Evolutionary conservation across 2,888 invertebrate genomes (phyloP).

Genomic region (Himalopsyche kuldschensis): DNA sequence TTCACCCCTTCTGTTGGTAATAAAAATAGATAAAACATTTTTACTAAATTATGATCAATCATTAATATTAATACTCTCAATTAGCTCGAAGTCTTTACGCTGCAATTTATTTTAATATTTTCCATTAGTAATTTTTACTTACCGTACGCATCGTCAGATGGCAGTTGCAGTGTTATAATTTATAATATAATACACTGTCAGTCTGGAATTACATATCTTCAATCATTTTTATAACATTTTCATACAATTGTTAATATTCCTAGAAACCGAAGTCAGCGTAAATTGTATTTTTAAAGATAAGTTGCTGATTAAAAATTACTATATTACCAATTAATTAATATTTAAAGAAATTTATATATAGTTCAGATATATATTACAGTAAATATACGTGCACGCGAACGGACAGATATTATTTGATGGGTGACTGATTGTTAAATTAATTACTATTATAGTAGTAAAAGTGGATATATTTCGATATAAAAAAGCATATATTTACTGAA

Average conservation of each 20-base stretch:
- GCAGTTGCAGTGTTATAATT: neutral
- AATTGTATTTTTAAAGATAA: neutral
- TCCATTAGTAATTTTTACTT: too few species aligned
- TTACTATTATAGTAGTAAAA: neutral
- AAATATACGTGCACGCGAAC: neutral
- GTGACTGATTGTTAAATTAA: constrained; percentile 32
- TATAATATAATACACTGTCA: neutral
- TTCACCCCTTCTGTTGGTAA: too few species aligned
- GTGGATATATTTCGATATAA: neutral
- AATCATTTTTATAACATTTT: constrained; percentile 3
- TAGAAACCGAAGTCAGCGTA: neutral
- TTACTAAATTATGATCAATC: too few species aligned
- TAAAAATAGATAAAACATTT: too few species aligned
- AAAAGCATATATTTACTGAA: neutral
- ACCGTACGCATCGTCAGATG: neutral
- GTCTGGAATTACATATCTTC: constrained; percentile 11
- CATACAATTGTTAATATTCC: neutral
- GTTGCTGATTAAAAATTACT: neutral
- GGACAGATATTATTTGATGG: constrained; percentile 27
- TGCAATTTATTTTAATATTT: too few species aligned
- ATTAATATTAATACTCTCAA: too few species aligned
- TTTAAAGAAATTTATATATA: neutral
- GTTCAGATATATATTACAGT: neutral
- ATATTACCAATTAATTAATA: neutral
- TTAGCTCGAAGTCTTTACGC: too few species aligned